Percentiles rank a stretch among this genome's conserved stretches.
These are phyloP conservation scores for Ceratoteleas bidentatus DNA, from an alignment of 1,140 invertebrate genomes.

Conservation along the genomic window DNA sequence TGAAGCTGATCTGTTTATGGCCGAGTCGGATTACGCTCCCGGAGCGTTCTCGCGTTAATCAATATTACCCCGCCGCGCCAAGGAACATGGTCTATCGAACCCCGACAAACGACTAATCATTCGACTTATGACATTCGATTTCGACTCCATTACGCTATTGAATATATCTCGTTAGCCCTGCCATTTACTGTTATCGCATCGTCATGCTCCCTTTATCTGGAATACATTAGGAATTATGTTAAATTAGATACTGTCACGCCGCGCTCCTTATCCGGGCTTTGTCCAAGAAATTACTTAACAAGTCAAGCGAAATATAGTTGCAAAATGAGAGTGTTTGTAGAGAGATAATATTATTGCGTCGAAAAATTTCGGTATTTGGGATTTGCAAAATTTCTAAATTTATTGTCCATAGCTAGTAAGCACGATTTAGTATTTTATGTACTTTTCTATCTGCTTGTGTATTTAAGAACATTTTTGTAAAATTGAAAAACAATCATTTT, in stretches of 20 bases:
- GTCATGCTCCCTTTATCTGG: conserved; percentile 36
- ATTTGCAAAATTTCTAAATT: no score
- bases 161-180: conserved; percentile 55
- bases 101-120: conserved; percentile 62
- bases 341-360: no score
- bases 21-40: conserved; percentile 77
- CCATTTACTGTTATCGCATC: conserved; percentile 47
- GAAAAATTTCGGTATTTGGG: no score
- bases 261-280: conserved; percentile 14
- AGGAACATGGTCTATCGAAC: conserved; percentile 63
- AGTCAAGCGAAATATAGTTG: neutral
- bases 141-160: conserved; percentile 57
- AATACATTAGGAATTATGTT: conserved; percentile 48
- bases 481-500: no score
- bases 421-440: no score
- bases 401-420: no score
- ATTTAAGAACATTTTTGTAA: no score
- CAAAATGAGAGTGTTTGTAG: no score
- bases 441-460: no score
- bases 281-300: neutral
- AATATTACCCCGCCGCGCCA: conserved; percentile 75
- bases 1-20: conserved; percentile 81
- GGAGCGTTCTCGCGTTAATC: conserved; percentile 77
- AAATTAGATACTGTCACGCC: conserved; percentile 33
- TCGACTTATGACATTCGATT: conserved; percentile 61